phyloP scores from a whole-genome alignment of 53 echinoderm and acorn worm genomes.

The Mesocentrotus franciscanus region DNA sequence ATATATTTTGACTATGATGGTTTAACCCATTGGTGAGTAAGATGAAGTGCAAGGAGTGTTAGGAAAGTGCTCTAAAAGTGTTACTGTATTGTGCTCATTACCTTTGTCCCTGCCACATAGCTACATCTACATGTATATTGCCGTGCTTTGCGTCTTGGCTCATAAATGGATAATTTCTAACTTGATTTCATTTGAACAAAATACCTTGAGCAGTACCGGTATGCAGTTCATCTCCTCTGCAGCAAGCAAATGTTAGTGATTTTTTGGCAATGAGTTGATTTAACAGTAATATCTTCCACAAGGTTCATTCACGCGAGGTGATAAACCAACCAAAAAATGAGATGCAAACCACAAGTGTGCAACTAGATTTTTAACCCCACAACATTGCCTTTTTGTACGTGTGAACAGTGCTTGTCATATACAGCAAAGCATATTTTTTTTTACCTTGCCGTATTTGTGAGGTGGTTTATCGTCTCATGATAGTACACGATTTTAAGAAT shows the following conservation, averaged over 20 bases:
- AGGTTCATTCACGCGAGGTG: not conserved
- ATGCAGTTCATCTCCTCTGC: not conserved
- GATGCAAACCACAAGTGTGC: not conserved
- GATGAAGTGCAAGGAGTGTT: not conserved
- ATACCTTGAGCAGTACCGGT: not conserved
- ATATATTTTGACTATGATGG: not conserved
- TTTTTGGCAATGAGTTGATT: not conserved
- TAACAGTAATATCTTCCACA: not conserved
- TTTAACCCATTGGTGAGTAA: not conserved
- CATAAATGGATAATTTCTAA: not conserved
- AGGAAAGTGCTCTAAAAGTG: not conserved
- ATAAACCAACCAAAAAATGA: not conserved
- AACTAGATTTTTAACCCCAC: not conserved
- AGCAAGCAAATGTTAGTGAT: not conserved
- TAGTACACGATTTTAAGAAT: not conserved
- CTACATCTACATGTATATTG: not conserved
- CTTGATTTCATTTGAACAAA: not conserved
- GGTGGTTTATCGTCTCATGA: not conserved
- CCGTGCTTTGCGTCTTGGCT: not conserved
- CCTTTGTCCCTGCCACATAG: not conserved
- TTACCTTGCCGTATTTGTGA: not conserved
- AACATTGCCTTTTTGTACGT: not conserved
- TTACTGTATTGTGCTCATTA: not conserved
- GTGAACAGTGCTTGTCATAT: not conserved
- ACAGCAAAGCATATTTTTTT: not conserved